Evolutionary conservation across 2,888 invertebrate genomes (phyloP), one percentile per base, ranked within the genome.

Genomic region (Sminthurides aquaticus): DNA sequence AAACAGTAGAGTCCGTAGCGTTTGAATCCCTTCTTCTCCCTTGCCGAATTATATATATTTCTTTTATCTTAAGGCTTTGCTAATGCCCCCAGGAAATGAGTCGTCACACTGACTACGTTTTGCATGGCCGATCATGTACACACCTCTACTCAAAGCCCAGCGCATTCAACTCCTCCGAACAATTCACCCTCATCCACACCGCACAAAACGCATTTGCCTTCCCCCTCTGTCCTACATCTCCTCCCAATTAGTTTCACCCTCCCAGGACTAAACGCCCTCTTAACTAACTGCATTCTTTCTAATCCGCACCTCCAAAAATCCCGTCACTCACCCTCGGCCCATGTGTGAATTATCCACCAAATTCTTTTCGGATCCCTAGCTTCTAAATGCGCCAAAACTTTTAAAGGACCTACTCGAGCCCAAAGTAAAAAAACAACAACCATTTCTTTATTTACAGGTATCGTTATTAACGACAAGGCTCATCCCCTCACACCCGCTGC

Each of bases 391-490:
- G 8, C 43, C 43, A 15, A 5, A 15, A 11, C 15, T 5, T 34
- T 34, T 34, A 11, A 11, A 34, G 8, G 5, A 5, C 43, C 5
- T 11, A 34, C 43, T 15, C 43, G 43, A 15, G 43, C 43, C 43
- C 15, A 34, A 15, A 34, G 43, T 34, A 11, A 34, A 34, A 52
- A 20, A 52, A 5, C 5, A 15, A 52, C 52, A 15, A 20, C 52
- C 5, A 20, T 20, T 29, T 52, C n/a, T 28, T 24, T 43, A 29
- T 27, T 57, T 57, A 22, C 91, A 0, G 91, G 92, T 24, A 90
- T 91, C 63, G 91, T 92, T 0, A 80, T 92, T 18, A 91, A 91
- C 71, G 92, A 92, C 76, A 84, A 55, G 8, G 22, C 56, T 18
- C 66, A 60, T 24, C 49, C 34, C 20, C n/a, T n/a, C n/a, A n/a